These are phyloP conservation scores for Muscicapa comitata DNA, from an alignment of 2,797 vertebrate species.

Conservation along the genomic window DNA sequence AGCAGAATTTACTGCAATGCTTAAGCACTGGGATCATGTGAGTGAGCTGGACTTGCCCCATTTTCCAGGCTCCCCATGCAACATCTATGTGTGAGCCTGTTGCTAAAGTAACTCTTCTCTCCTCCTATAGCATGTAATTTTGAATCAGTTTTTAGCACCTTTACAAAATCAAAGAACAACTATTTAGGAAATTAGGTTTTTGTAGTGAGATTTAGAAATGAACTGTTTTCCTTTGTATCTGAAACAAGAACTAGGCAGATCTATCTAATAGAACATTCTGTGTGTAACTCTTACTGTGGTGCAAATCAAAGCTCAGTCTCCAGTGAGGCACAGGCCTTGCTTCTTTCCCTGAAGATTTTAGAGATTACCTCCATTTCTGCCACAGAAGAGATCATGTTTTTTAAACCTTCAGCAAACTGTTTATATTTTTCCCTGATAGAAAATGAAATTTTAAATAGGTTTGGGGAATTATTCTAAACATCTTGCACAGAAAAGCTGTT, in stretches of 20 bases:
- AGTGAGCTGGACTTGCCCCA: not conserved
- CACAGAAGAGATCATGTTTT: not conserved
- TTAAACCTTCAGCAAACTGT: not conserved
- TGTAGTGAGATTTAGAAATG: not conserved
- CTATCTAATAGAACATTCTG: not conserved
- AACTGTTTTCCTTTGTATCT: not conserved
- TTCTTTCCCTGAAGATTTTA: not conserved
- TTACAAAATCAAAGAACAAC: not conserved
- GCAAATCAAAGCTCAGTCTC: not conserved
- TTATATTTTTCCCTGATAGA: not conserved
- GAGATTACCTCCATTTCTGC: not conserved
- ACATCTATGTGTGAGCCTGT: rapidly evolving
- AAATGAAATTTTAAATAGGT: not conserved
- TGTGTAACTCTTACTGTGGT: rapidly evolving
- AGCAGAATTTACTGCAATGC: not conserved
- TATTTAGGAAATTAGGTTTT: not conserved
- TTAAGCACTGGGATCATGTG: not conserved
- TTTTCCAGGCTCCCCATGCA: not conserved
- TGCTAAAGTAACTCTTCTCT: not conserved
- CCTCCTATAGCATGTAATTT: not conserved
- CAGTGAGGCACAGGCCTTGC: not conserved
- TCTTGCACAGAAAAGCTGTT: not conserved
- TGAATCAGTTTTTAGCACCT: not conserved
- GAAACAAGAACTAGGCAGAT: not conserved
- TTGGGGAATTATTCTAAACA: not conserved